Base-by-base conservation (phyloP, 2,797 vertebrate genomes). In the Hydrolagus colliei region DNA sequence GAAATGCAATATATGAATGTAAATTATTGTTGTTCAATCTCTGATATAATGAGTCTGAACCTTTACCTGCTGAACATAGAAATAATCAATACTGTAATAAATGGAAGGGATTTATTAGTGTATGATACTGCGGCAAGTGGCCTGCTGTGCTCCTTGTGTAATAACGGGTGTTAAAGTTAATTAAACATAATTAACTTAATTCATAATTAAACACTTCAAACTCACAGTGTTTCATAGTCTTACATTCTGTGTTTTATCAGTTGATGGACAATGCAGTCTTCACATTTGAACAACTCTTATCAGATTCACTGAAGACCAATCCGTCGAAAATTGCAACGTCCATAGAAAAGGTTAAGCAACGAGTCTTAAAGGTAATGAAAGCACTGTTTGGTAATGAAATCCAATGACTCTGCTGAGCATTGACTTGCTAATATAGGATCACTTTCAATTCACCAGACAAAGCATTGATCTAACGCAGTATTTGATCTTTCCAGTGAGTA, bases 321-420 rank as follows among this genome's bases (percentile, higher is more conserved):
- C 88, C 91, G 0, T 90, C 90, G 0, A 91, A 92, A 87, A 88
- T 91, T 8, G 75, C 88, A 35, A 87, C 92, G 0, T 91, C 92
- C 87, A 90, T 96, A 32, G 93, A 96, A 86, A 98, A 97, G 91
- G 95, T 93, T 89, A 96, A 95, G 88, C 93, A 94, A 88, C 90
- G 96, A 80, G 96, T 98, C 16, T 91, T 98, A 86, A 98, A 98
- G 96, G 97, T 97, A 91, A 91, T 85, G 27, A n/a, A 68, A 9
- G 18, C 18, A 63, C 67, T 20, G 62, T 41, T 84, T 84, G 11
- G 6, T 32, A 65, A 80, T 67, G 5, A 41, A 71, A 68, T 84
- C 18, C 20, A 71, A 8, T 10, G 67, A 18, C 18, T 18, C 32
- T 9, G 18, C 3, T 52, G 16, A 1, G 41, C 32, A 68, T 76